A percentile compares a stretch with the other conserved stretches of the same genome.
Conservation (phyloP, 1,140 invertebrate species). For the Hycleus cichorii region DNA sequence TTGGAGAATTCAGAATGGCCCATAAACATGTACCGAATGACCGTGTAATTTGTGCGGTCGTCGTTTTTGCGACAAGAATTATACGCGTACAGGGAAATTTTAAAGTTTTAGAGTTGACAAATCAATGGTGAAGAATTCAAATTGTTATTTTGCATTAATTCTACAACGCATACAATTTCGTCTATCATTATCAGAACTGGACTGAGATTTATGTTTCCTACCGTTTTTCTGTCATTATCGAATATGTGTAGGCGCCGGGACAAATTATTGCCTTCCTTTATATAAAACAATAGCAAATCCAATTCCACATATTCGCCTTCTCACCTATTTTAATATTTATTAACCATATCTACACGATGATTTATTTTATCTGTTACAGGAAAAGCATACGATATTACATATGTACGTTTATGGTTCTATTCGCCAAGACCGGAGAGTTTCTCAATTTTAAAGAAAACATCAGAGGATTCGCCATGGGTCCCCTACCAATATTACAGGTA, state of each 20-base stretch:
- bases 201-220: conserved; percentile 13
- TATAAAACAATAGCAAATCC: no score
- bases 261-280: conserved; percentile 10
- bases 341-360: no score
- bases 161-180: no score
- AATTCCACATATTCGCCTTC: no score
- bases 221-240: conserved; percentile 12
- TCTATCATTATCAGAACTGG: neutral
- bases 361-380: conserved; percentile 49
- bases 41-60: conserved; percentile 15
- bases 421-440: conserved; percentile 96
- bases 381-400: conserved; percentile 97
- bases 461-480: conserved; percentile 76
- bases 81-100: no score
- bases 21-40: conserved; percentile 15
- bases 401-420: conserved; percentile 86
- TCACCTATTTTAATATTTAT: no score
- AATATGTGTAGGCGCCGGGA: conserved; percentile 3
- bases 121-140: no score
- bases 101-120: no score
- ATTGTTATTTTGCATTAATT: no score
- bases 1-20: conserved; percentile 12
- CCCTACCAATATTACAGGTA: conserved; percentile 95
- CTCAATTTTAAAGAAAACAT: conserved; percentile 84
- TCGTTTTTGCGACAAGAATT: neutral